Base-by-base conservation (phyloP, 2,888 invertebrate genomes). In the Pterobdella sp. region DNA sequence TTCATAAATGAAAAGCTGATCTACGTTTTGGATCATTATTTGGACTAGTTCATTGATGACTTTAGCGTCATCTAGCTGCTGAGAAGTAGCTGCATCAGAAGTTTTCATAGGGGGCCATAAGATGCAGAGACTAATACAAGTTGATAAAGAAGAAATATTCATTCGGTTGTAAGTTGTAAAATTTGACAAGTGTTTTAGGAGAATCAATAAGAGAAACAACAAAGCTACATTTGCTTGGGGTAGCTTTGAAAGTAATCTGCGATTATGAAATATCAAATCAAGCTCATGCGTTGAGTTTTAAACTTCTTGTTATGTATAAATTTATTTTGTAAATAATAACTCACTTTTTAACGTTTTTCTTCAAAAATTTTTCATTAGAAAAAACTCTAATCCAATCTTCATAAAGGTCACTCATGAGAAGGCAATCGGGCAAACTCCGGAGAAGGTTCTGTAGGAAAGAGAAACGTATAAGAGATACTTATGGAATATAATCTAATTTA, bases 171-270 rank as follows among this genome's bases (percentile, higher is more conserved):
- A 56, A 26, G 4, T 14, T 3, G 60, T 26, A n/a, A 56, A 56
- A n/a, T 56, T n/a, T 56, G 60, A 56, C 4, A 56, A 26, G 60
- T 56, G 60, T 3, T 56, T 56, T 22, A 56, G 60, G 26, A 56
- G 4, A 3, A 3, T 56, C 60, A 56, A 22, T 3, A 56, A 26
- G 4, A 56, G 60, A 26, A 26, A 56, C 60, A 56, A 56, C 14
- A 56, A 14, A 4, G 60, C 60, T n/a, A 56, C 14, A 22, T 56
- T 56, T 22, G 60, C 60, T 56, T 56, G 60, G 18, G 60, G 60
- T 3, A 56, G 60, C n/a, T 56, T 4, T 3, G 26, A 26, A 26
- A 56, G 60, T 3, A 56, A 26, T n/a, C 60, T 56, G n/a, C n/a
- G n/a, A 26, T 14, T 22, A 22, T n/a, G n/a, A n/a, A n/a, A n/a